Evolutionary conservation across 2,113 vertebrate species (phyloP), one percentile per base, ranked within the genome.

Genomic region (Clarias batrachus): DNA sequence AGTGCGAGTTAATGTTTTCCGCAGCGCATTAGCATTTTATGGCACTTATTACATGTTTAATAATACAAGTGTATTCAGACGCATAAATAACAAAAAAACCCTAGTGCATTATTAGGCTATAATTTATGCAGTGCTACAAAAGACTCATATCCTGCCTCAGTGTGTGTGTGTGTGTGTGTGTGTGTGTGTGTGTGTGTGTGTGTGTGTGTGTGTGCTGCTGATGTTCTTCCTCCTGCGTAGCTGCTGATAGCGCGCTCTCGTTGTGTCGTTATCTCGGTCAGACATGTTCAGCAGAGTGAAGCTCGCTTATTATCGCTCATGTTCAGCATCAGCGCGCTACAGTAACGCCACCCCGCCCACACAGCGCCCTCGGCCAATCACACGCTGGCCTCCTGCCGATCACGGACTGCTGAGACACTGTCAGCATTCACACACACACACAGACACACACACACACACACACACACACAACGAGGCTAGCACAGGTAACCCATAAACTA

Each of bases 141-240:
- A 70, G 7, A 70, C 68, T 19, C 16, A 19, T 33, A 70, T 37
- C 30, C 17, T 9, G 14, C 27, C 27, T 66, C 4, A 33, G 16
- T 70, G 68, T 70, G 30, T 37, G 68, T 19, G 30, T 37, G 68
- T 70, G 30, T 70, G 66, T 30, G 65, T 68, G 27, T 68, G 65
- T 16, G 12, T 68, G 65, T 16, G 27, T 68, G 27, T 17, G 27
- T 62, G 59, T 62, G 59, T 23, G 60, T 62, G 60, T 65, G 8
- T 65, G 63, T 65, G 63, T n/a, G n/a, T 13, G 63, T 66, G 65
- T 27, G 65, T 14, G n/a, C 30, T 66, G 11, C 90, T 84, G 83
- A 88, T 93, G 91, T 90, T 92, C 60, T 73, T 78, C 88, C 91
- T 90, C 89, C 89, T 84, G 85, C 83, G 76, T 62, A 41, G 71